Evolutionary conservation across 2,888 invertebrate genomes (phyloP).

Genomic region (Coremacera marginata): DNA sequence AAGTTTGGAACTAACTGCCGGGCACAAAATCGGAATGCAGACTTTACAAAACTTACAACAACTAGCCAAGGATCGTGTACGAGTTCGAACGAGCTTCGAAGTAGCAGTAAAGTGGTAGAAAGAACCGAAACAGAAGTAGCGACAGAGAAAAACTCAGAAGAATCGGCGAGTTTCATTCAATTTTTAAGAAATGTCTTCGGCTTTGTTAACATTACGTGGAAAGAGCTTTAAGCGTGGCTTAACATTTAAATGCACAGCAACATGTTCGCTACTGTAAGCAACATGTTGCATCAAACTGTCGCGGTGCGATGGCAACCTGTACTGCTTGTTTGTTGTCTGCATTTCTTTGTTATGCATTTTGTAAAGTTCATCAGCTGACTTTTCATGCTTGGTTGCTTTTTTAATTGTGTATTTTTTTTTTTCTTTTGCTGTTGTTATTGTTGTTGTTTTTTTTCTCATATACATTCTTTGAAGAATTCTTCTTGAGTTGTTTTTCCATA

Average conservation of each 20-base stretch:
- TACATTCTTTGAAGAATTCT: constrained; percentile 3
- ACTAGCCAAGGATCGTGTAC: not conserved
- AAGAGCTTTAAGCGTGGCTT: not conserved
- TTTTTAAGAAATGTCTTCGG: too few relatives aligned
- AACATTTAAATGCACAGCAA: not conserved
- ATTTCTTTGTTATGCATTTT: not conserved
- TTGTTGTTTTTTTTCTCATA: not conserved
- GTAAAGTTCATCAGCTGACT: constrained; percentile 23
- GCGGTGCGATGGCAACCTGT: not conserved
- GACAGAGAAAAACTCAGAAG: not conserved
- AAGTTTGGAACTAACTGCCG: constrained; percentile 28
- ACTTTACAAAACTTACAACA: not conserved
- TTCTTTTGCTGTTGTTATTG: not conserved
- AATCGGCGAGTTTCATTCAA: not conserved
- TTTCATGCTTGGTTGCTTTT: constrained; percentile 9
- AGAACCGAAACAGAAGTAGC: not conserved
- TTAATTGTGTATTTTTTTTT: not conserved
- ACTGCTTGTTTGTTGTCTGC: not conserved
- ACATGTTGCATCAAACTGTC: constrained; percentile 21
- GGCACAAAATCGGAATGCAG: not conserved
- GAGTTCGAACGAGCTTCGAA: constrained; percentile 3
- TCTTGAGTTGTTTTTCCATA: not conserved
- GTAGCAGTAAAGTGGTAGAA: not conserved
- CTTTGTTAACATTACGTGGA: too few relatives aligned
- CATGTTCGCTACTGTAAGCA: not conserved